Evolutionary conservation across 2,113 vertebrate genomes (phyloP).

Genomic region (Hoplias malabaricus): DNA sequence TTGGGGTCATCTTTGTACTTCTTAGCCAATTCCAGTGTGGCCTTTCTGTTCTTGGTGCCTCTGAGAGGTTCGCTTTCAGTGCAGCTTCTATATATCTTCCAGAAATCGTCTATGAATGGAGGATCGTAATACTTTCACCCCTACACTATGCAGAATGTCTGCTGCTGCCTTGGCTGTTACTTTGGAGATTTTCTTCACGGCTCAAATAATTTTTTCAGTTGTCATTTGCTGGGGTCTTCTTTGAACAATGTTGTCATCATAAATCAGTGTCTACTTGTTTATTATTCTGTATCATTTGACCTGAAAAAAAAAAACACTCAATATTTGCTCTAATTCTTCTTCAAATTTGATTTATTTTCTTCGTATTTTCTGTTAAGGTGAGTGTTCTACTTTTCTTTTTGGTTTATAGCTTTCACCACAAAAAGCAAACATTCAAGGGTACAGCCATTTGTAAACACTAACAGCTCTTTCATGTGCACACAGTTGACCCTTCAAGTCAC

Average conservation of each 20-base stretch:
- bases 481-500: not conserved
- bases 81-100: not conserved
- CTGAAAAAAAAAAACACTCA: too few relatives aligned
- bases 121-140: not conserved
- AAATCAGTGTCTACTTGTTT: too few relatives aligned
- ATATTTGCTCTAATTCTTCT: too few relatives aligned
- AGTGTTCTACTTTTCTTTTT: too few relatives aligned
- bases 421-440: not conserved
- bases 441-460: not conserved
- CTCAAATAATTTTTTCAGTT: not conserved
- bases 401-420: not conserved
- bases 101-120: not conserved
- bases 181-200: not conserved
- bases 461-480: not conserved
- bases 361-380: too few relatives aligned
- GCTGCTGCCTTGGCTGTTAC: not conserved
- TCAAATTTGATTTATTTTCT: too few relatives aligned
- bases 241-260: not conserved
- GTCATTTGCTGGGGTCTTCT: not conserved
- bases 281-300: too few relatives aligned
- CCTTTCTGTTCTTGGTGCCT: not conserved
- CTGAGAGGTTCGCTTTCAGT: not conserved
- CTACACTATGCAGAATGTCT: not conserved
- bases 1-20: not conserved
- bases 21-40: not conserved